These are phyloP conservation scores for Erebia palarica DNA, from an alignment of 2,888 invertebrate species.

Conservation along the genomic window DNA sequence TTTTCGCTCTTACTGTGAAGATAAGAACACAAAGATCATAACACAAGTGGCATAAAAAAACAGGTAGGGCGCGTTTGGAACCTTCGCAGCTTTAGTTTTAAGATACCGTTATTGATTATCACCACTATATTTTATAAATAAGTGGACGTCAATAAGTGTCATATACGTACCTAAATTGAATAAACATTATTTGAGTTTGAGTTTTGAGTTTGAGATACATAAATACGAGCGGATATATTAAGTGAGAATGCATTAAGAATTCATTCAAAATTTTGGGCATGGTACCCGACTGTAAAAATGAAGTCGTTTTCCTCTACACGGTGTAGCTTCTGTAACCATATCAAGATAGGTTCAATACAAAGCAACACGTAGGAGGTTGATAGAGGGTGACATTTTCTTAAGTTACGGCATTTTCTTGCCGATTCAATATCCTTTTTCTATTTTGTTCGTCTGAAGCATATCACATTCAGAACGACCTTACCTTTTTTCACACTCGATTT, in stretches of 20 bases:
- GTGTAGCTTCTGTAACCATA: constrained; percentile 40
- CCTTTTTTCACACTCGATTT: constrained; percentile 39
- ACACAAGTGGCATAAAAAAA: too few relatives aligned
- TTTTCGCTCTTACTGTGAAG: too few relatives aligned
- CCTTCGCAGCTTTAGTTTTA: too few relatives aligned
- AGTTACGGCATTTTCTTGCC: constrained; percentile 61
- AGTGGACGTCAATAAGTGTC: too few relatives aligned
- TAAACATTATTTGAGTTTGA: too few relatives aligned
- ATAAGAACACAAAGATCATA: too few relatives aligned
- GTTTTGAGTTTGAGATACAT: too few relatives aligned
- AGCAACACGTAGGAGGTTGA: constrained; percentile 61
- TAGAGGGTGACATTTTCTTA: constrained; percentile 63
- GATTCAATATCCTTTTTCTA: constrained; percentile 74
- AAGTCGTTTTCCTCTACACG: constrained; percentile 27
- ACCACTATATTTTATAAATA: too few relatives aligned
- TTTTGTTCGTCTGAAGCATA: constrained; percentile 61
- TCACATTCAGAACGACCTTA: constrained; percentile 40
- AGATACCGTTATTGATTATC: too few relatives aligned
- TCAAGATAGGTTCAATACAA: constrained; percentile 50
- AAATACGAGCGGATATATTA: not conserved
- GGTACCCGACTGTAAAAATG: constrained; percentile 15
- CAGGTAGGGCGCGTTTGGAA: too few relatives aligned
- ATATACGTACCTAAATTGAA: too few relatives aligned
- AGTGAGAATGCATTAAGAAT: not conserved
- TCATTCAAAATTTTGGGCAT: not conserved